These are phyloP conservation scores for Athrips mouffetella DNA, from an alignment of 2,888 invertebrate genomes.

Conservation along the genomic window DNA sequence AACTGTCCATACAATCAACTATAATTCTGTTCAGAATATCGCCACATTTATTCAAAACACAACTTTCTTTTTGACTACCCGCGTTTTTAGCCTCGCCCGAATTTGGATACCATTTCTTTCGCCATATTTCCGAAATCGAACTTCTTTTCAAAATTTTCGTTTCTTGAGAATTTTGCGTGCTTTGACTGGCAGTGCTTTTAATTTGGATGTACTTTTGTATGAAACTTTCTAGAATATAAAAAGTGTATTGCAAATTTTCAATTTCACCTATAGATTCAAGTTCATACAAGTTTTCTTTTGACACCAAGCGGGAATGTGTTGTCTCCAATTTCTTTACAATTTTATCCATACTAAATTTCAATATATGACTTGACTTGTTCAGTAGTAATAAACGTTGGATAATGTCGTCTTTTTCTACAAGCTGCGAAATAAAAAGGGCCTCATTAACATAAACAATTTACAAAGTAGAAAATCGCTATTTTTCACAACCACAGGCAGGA, in stretches of 20 bases:
- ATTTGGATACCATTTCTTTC: slow-evolving; percentile 56
- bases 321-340: slow-evolving; percentile 41
- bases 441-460: too few relatives aligned
- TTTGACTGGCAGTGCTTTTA: slow-evolving; percentile 28
- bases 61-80: slow-evolving; percentile 36
- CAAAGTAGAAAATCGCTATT: too few relatives aligned
- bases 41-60: slow-evolving; percentile 41
- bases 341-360: slow-evolving; percentile 53
- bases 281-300: slow-evolving; percentile 38
- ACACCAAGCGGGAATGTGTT: slow-evolving; percentile 32
- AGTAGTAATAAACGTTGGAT: slow-evolving; percentile 48
- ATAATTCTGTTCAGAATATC: slow-evolving; percentile 56
- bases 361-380: slow-evolving; percentile 53
- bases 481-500: too few relatives aligned
- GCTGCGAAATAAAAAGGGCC: slow-evolving; percentile 43
- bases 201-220: slow-evolving; percentile 39
- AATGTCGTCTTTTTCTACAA: slow-evolving; percentile 49
- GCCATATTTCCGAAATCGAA: slow-evolving; percentile 56
- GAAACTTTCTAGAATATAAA: slow-evolving; percentile 50
- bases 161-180: slow-evolving; percentile 36
- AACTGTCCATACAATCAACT: slow-evolving; percentile 51
- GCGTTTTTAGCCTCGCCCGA: slow-evolving; percentile 29
- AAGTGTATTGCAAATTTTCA: slow-evolving; percentile 54
- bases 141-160: slow-evolving; percentile 42
- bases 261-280: slow-evolving; percentile 35